Evolutionary conservation across 2,797 vertebrate species (phyloP).

Genomic region (Clamator glandarius): DNA sequence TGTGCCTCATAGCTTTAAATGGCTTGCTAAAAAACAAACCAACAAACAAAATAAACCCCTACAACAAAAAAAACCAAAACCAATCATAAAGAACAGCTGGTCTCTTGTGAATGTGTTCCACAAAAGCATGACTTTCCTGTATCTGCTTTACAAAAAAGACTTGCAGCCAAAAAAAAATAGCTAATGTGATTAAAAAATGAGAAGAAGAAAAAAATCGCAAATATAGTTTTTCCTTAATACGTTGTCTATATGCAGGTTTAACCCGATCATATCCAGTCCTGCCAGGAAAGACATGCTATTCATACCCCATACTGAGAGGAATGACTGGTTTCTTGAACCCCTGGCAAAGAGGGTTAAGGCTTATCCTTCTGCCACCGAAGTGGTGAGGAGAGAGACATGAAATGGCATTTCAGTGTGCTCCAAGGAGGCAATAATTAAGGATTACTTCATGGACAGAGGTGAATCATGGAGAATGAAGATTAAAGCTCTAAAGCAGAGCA

Average conservation of each 20-base stretch:
- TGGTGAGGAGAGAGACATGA: neutral
- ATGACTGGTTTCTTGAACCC: neutral
- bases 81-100: neutral
- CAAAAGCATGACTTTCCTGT: neutral
- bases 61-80: too few species aligned
- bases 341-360: neutral
- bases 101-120: neutral
- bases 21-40: neutral
- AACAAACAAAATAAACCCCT: too few species aligned
- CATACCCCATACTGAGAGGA: neutral
- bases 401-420: neutral
- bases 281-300: neutral
- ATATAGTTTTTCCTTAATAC: neutral
- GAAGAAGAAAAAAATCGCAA: neutral
- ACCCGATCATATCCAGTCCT: neutral
- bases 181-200: neutral
- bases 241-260: neutral
- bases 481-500: neutral
- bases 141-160: neutral
- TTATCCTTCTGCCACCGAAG: neutral
- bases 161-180: neutral
- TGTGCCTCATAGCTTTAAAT: neutral
- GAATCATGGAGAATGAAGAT: neutral
- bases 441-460: neutral
- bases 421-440: neutral